phyloP scores from a whole-genome alignment of 2,888 invertebrate species.

The Eulithis testata region DNA sequence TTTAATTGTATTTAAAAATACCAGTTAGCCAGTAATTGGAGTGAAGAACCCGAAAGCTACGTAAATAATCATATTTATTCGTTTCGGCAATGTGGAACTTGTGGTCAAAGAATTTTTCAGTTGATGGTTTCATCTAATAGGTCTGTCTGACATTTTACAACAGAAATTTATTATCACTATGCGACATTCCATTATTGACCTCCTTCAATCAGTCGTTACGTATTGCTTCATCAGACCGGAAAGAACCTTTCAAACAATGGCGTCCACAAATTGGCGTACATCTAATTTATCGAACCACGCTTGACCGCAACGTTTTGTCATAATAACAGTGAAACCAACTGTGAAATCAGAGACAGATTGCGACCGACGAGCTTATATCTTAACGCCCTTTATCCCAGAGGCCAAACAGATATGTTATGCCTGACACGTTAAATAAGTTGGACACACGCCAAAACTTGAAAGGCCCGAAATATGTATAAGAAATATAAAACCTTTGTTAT shows the following conservation, averaged over 20 bases:
- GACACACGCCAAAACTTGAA: slow-evolving; percentile 33
- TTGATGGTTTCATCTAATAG: too few relatives aligned
- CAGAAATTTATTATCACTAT: too few relatives aligned
- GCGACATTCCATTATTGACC: too few relatives aligned
- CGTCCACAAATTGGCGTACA: slow-evolving; percentile 15
- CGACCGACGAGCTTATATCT: slow-evolving; percentile 28
- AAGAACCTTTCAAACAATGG: slow-evolving; percentile 13
- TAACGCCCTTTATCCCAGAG: slow-evolving; percentile 34
- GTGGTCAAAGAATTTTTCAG: too few relatives aligned
- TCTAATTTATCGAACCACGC: slow-evolving; percentile 21
- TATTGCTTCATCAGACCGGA: slow-evolving; percentile 2
- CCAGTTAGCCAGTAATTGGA: too few relatives aligned
- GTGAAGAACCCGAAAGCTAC: too few relatives aligned
- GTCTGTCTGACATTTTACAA: too few relatives aligned
- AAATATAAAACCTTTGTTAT: slow-evolving; percentile 13
- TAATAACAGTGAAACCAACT: slow-evolving; percentile 52
- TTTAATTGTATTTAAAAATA: too few relatives aligned
- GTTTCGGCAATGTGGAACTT: too few relatives aligned
- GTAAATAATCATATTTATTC: too few relatives aligned
- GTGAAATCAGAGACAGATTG: slow-evolving; percentile 57
- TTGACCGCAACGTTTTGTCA: slow-evolving; percentile 41
- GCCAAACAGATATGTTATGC: slow-evolving; percentile 35
- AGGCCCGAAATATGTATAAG: slow-evolving; percentile 17
- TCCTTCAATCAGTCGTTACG: background rate
- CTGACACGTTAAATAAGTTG: slow-evolving; percentile 38